Evolutionary conservation across 2,113 vertebrate genomes (phyloP).

Genomic region (Pungitius pungitius): DNA sequence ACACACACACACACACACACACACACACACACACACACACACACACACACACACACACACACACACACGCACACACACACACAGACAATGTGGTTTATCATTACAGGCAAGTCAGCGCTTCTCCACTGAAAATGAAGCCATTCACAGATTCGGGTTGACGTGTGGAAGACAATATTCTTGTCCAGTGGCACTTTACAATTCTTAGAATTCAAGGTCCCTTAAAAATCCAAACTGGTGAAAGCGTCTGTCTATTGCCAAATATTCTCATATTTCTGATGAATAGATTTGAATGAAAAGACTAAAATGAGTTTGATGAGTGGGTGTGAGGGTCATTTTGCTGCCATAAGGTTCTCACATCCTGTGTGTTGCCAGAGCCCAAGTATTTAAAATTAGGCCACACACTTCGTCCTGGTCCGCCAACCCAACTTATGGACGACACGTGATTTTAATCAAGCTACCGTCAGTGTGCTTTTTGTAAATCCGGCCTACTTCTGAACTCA

Average conservation of each 20-base stretch:
- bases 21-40: slow-evolving; percentile 54
- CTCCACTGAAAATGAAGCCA: slow-evolving; percentile 18
- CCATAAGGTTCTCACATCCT: background rate
- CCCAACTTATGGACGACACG: slow-evolving; percentile 27
- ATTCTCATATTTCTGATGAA: background rate
- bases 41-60: too few species aligned
- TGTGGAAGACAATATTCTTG: slow-evolving; percentile 15
- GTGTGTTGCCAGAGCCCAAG: background rate
- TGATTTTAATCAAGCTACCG: slow-evolving; percentile 64
- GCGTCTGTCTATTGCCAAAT: background rate
- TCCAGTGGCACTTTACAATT: slow-evolving; percentile 4
- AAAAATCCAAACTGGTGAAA: background rate
- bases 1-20: slow-evolving; percentile 54
- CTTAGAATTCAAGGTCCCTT: background rate
- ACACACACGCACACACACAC: slow-evolving; percentile 54
- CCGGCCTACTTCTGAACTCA: slow-evolving; percentile 43
- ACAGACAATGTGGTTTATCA: slow-evolving; percentile 49
- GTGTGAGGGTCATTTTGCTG: background rate
- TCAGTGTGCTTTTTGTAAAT: slow-evolving; percentile 52
- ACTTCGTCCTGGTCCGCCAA: slow-evolving; percentile 31
- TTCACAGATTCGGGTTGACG: slow-evolving; percentile 16
- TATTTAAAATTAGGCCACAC: slow-evolving; percentile 35
- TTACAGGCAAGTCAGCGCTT: slow-evolving; percentile 16
- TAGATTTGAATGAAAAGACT: background rate
- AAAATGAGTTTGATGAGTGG: background rate